Evolutionary conservation across 2,888 invertebrate species (phyloP).

Genomic region (Caenorhabditis uteleia): DNA sequence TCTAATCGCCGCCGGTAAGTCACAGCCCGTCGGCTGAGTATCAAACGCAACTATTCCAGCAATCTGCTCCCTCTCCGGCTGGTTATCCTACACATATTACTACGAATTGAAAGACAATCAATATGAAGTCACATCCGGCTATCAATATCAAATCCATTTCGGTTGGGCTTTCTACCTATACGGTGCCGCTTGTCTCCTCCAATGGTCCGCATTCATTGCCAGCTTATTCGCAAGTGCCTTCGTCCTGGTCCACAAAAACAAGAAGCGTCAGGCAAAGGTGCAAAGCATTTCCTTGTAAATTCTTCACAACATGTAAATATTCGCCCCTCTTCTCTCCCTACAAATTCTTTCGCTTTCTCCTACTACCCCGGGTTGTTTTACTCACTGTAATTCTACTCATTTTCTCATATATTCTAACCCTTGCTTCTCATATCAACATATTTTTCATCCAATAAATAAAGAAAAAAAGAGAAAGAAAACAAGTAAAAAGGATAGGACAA

Average conservation of each 20-base stretch:
- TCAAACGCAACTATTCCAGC: constrained; percentile 34
- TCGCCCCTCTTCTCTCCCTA: too few species aligned
- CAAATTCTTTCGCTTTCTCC: too few species aligned
- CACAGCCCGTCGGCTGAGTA: background rate
- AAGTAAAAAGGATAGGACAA: too few species aligned
- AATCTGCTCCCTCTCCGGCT: constrained; percentile 44
- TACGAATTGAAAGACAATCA: constrained; percentile 55
- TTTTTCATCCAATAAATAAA: too few species aligned
- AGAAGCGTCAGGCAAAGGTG: constrained; percentile 33
- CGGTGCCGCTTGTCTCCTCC: constrained; percentile 34
- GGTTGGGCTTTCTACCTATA: constrained; percentile 56
- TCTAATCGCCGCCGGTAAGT: constrained; percentile 43
- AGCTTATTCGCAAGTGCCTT: constrained; percentile 43
- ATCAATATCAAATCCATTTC: constrained; percentile 50
- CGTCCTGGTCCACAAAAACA: constrained; percentile 32
- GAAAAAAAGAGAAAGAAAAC: too few species aligned
- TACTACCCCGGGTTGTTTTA: too few species aligned
- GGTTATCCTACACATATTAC: constrained; percentile 49
- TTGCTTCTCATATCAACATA: too few species aligned
- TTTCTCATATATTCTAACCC: too few species aligned
- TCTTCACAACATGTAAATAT: too few species aligned
- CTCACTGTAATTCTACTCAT: too few species aligned
- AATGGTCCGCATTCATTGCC: constrained; percentile 38
- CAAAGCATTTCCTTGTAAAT: constrained; percentile 20
- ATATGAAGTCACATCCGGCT: constrained; percentile 43